Evolutionary conservation across 2,113 vertebrate genomes (phyloP), one percentile per base, ranked within the genome.

Genomic region (Grammomys dolichurus): DNA sequence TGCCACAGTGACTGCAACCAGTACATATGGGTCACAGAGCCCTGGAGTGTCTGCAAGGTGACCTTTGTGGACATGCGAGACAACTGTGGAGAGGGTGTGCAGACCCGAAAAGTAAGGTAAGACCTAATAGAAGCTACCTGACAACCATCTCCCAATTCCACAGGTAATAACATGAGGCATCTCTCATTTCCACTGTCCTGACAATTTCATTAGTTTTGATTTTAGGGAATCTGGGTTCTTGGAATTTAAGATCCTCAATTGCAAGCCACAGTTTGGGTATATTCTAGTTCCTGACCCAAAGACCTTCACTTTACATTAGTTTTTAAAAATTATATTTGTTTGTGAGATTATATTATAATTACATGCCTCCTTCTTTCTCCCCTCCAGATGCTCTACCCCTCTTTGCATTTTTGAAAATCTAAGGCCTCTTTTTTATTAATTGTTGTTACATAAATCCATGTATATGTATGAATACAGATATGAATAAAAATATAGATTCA

Each of bases 31-130:
- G 98, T 99, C 95, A 99, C 99, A 1, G 99, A 99, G 91, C 99
- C 99, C 0, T 99, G 99, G 99, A 99, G 99, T 0, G 94, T 99
- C 69, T 99, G 99, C 99, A 99, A 99, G 97, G 99, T 99, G 97
- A 99, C 99, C 95, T 99, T 99, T 1, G 99, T 99, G 95, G 99
- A 99, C 93, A 98, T 99, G 51, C 99, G 99, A 73, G 99, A 99
- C 94, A 99, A 99, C 98, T 99, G 99, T 40, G 99, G 99, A 51
- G 99, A 99, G 96, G 99, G 99, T 0, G 99, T 99, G 69, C 99
- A 99, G 92, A 99, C 99, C 33, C 98, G 99, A 40, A 99, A 99
- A 99, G 99, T 99, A 98, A 99, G 99, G 99, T 99, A 98, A 96
- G 91, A 17, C n/a, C 51, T 33, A 40, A 51, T 51, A 46, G 43